Base-by-base conservation (phyloP, 2,797 vertebrate genomes). In the Acanthurus leucopareius region DNA sequence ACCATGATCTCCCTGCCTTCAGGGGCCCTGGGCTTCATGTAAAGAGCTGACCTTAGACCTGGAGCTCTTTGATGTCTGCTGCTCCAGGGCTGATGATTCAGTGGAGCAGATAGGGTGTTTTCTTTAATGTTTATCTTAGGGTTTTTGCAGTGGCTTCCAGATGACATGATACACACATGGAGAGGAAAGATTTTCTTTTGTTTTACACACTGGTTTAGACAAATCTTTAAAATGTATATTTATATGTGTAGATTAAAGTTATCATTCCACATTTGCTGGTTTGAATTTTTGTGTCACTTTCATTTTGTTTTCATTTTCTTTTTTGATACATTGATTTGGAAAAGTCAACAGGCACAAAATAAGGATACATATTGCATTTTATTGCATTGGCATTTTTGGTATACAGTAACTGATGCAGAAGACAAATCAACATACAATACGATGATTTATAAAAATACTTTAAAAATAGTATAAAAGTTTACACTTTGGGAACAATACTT, bases 381-480 rank as follows among this genome's bases (percentile, higher is more conserved):
- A 93, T 94, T 93, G 86, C 75, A 89, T 92, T 89, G 84, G 71
- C 78, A 74, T 80, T 84, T 89, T 71, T 51, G 66, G 69, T 80
- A 72, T 80, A 84, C 77, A 82, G 71, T 75, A 66, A 87, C 32
- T 10, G 57, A 72, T 74, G 54, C 10, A 81, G 61, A 80, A 20
- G 60, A 84, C 72, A 79, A 10, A 72, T 42, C 69, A 69, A 86
- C 54, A 74, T 81, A 93, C 80, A 89, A 79, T 71, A 76, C 77
- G 52, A 76, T 82, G 82, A 88, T 89, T 86, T 89, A 92, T 91
- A 93, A 90, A 94, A 93, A 90, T 77, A 88, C 3, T 78, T 53
- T 1, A 48, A 80, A 86, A 84, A 89, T 9, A 15, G 74, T 92
- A 86, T 87, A 90, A 91, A 83, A 82, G 67, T 65, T 77, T 49